Base-by-base conservation (phyloP, 2,797 vertebrate species). In the Tragelaphus eurycerus region DNA sequence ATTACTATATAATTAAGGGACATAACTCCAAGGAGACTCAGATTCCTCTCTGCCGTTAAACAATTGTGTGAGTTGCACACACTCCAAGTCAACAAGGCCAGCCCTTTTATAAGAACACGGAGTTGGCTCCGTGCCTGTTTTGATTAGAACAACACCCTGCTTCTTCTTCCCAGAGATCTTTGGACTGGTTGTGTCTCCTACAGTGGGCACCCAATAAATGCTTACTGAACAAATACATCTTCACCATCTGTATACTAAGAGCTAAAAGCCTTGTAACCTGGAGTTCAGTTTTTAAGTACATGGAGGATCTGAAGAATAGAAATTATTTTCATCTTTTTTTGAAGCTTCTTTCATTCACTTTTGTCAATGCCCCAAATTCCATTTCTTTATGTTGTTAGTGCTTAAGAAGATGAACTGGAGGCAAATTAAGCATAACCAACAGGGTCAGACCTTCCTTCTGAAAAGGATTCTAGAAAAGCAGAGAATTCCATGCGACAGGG, bases 1-100 rank as follows among this genome's bases (percentile, higher is more conserved):
- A 90, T 57, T 76, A 38, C 19, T 38, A 82, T 38, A 10, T 83
- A 55, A 82, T 34, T 55, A 92, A 50, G 7, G 31, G 34, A 83
- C 59, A 38, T 52, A 84, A 64, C 38, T 84, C 86, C 74, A 60
- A 48, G 84, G 78, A 97, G 60, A 86, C 29, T n/a, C 34, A 0
- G n/a, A 64, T 89, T 97, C 94, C 89, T 94, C 84, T 83, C 76
- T 83, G 34, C 89, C 78, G 14, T 15, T 84, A 74, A 95, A 96
- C 92, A 96, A 62, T 57, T 64, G 54, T 38, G 62, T 92, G 95
- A 81, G 54, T 64, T 23, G 4, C 46, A 76, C 57, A 43, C 29
- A 55, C 27, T 60, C 85, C 76, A 81, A n/a, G 52, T n/a, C 19
- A 14, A 62, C 38, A 92, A 90, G 50, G 10, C 13, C 60, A 50